Percentiles rank a stretch among this genome's conserved stretches.
Evolutionary conservation across 2,888 invertebrate species (phyloP).

Genomic region (Limnephilus auricula): DNA sequence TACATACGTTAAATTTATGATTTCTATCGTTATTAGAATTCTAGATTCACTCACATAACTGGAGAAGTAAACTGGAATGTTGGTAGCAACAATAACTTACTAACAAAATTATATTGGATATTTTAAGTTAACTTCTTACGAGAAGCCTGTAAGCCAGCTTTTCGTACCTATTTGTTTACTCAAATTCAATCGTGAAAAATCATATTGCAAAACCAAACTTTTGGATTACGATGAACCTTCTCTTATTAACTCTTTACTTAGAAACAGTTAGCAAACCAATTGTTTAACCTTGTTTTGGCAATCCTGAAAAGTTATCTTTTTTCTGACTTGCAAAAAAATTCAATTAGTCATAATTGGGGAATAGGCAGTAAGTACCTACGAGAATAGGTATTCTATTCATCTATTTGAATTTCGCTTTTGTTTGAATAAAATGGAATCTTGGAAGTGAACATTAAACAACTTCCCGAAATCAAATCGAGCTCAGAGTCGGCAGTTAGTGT

Average conservation of each 20-base stretch:
- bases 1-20: neutral
- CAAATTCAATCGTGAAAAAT: no score
- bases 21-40: neutral
- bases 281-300: neutral
- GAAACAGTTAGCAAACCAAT: neutral
- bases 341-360: no score
- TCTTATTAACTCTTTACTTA: neutral
- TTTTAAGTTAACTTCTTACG: no score
- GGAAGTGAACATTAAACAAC: no score
- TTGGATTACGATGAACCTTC: neutral
- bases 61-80: neutral
- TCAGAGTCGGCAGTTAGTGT: no score
- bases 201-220: neutral
- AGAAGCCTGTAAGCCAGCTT: neutral
- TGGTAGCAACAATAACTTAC: neutral
- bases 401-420: no score
- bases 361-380: no score
- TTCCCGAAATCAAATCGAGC: no score
- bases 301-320: neutral
- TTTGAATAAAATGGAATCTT: no score
- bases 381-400: no score
- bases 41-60: neutral
- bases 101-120: neutral
- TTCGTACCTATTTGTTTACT: neutral
- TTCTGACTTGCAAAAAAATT: no score